Evolutionary conservation across 2,888 invertebrate genomes (phyloP).

Genomic region (Minunthozetes semirufus): DNA sequence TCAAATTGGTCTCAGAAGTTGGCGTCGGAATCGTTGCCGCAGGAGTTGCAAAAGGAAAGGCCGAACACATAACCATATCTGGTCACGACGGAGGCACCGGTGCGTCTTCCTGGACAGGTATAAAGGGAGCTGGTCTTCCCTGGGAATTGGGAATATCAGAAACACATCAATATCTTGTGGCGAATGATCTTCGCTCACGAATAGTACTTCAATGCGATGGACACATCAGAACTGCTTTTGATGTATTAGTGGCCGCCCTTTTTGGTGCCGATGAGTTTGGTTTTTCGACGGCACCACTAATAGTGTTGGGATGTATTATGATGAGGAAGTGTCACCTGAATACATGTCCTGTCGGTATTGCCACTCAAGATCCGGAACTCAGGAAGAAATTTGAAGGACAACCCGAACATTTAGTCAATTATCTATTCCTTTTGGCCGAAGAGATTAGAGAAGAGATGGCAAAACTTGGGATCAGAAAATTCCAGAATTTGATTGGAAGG

Average conservation of each 20-base stretch:
- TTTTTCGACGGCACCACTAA: conserved; percentile 94
- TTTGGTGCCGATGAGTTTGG: conserved; percentile 98
- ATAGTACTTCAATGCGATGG: conserved; percentile 95
- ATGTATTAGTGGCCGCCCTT: conserved; percentile 88
- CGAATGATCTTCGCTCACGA: conserved; percentile 85
- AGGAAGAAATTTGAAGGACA: conserved; percentile 94
- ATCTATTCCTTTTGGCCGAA: conserved; percentile 93
- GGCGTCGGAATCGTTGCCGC: conserved; percentile 99
- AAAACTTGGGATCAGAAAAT: conserved; percentile 72
- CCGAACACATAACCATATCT: conserved; percentile 95
- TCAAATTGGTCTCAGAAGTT: conserved; percentile 95
- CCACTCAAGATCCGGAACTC: conserved; percentile 92
- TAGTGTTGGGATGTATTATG: conserved; percentile 98
- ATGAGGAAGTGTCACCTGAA: conserved; percentile 99
- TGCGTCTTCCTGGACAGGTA: conserved; percentile 98
- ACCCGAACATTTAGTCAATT: conserved; percentile 96
- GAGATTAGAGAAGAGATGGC: conserved; percentile 91
- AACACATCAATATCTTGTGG: conserved; percentile 90
- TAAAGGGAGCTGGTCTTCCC: conserved; percentile 93
- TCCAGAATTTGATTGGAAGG: conserved; percentile 85
- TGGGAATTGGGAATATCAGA: conserved; percentile 98
- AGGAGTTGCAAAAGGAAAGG: conserved; percentile 96
- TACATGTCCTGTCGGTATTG: conserved; percentile 98
- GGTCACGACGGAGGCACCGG: conserved; percentile 98
- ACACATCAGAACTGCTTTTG: conserved; percentile 67